Conservation (phyloP, 2,888 invertebrate genomes). For the Meandrusa payeni region DNA sequence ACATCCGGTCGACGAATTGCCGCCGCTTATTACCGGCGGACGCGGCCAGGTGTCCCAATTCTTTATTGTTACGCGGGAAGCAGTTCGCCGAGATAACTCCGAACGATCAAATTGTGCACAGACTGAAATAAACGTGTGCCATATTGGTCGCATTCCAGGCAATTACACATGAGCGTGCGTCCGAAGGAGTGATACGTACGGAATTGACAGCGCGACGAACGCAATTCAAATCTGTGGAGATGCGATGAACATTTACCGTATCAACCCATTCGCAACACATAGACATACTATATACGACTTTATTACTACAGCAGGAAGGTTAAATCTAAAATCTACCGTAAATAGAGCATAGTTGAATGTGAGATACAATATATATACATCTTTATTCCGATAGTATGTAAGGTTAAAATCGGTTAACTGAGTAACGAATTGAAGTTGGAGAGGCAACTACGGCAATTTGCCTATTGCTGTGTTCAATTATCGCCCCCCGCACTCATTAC, state of each 20-base stretch:
- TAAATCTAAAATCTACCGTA: too few species aligned
- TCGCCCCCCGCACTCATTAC: conserved; percentile 78
- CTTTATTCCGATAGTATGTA: conserved; percentile 40
- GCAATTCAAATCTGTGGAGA: conserved; percentile 68
- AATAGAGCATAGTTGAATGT: too few species aligned
- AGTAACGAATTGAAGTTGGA: conserved; percentile 45
- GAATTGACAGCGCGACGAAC: conserved; percentile 60
- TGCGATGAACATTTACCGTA: conserved; percentile 54
- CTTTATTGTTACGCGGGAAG: conserved; percentile 20
- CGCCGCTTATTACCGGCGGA: conserved; percentile 39
- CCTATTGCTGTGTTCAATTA: conserved; percentile 78
- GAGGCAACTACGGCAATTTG: conserved; percentile 69
- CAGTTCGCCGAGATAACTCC: conserved; percentile 9
- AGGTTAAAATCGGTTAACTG: conserved; percentile 37
- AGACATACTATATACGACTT: conserved; percentile 45
- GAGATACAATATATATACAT: conserved; percentile 35
- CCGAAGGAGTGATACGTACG: conserved; percentile 54
- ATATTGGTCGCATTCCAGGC: conserved; percentile 50
- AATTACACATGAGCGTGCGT: conserved; percentile 48
- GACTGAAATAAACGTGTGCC: conserved; percentile 34
- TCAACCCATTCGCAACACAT: conserved; percentile 41
- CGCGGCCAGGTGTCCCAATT: conserved; percentile 31
- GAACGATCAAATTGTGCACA: conserved; percentile 17
- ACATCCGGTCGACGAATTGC: conserved; percentile 58
- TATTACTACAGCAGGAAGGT: conserved; percentile 49